phyloP scores from a whole-genome alignment of 2,888 invertebrate species.

The Tetrapedia diversipes region DNA sequence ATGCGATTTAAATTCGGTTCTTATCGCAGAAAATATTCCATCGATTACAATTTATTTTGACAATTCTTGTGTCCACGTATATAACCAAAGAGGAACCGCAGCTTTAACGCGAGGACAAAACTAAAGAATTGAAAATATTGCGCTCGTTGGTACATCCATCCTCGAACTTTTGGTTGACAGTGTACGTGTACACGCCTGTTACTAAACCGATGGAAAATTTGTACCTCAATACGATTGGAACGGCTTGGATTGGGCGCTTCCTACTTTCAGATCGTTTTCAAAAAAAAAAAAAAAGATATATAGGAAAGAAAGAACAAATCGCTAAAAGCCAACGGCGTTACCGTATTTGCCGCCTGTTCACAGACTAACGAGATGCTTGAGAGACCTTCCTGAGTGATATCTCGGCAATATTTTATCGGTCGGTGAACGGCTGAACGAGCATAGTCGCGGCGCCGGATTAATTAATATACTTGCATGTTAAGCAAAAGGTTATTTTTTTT shows the following conservation, averaged over 20 bases:
- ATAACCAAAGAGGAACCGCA: no score
- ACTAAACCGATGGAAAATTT: conserved; percentile 54
- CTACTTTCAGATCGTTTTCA: conserved; percentile 62
- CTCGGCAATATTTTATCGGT: conserved; percentile 24
- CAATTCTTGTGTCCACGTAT: no score
- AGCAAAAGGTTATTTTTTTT: conserved; percentile 20
- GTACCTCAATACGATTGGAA: no score
- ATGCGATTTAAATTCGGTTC: no score
- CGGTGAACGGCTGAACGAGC: conserved; percentile 30
- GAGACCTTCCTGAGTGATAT: conserved; percentile 42
- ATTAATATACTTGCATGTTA: conserved; percentile 26
- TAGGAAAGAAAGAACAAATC: conserved; percentile 1
- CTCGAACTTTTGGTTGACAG: no score
- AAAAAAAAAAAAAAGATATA: conserved; percentile 24
- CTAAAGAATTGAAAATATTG: no score
- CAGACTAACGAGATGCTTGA: conserved; percentile 41
- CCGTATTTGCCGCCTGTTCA: background rate
- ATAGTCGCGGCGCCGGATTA: conserved; percentile 19
- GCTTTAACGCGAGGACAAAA: no score
- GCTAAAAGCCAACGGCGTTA: conserved; percentile 6
- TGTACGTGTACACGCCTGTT: no score
- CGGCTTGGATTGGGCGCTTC: conserved; percentile 55
- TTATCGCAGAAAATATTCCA: no score
- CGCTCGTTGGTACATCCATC: no score
- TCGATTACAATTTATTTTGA: no score